These are phyloP conservation scores for Monopterus albus DNA, from an alignment of 2,113 vertebrate genomes.

Conservation along the genomic window DNA sequence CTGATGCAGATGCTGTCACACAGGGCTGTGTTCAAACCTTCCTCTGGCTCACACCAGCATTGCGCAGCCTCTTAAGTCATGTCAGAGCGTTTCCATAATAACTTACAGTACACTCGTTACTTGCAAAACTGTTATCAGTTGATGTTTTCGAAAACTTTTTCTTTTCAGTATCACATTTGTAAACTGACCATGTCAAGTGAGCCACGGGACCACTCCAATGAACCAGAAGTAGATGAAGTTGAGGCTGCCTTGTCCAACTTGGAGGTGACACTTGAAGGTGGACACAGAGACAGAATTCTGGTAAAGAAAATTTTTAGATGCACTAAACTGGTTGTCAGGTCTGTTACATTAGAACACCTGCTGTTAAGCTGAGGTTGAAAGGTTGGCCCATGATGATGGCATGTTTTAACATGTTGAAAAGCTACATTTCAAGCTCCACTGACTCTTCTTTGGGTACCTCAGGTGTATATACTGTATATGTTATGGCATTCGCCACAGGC, in stretches of 20 bases:
- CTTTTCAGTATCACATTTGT: conserved; percentile 91
- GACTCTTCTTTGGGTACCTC: too few relatives aligned
- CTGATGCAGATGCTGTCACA: conserved; percentile 27
- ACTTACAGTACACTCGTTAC: neutral
- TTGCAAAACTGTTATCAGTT: neutral
- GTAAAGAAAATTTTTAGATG: conserved; percentile 75
- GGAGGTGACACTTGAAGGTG: conserved; percentile 92
- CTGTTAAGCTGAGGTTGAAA: conserved; percentile 34
- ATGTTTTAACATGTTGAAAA: conserved; percentile 51
- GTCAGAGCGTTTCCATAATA: conserved; percentile 11
- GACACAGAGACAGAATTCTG: conserved; percentile 86
- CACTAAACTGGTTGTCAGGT: neutral
- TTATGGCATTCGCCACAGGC: too few relatives aligned
- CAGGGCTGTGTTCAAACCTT: conserved; percentile 29
- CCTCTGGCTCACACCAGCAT: conserved; percentile 52
- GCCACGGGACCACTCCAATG: conserved; percentile 80
- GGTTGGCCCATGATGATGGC: conserved; percentile 38
- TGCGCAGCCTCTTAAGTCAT: conserved; percentile 39
- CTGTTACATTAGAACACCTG: conserved; percentile 47
- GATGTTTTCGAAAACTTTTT: neutral
- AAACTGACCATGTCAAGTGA: conserved; percentile 88
- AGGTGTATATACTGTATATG: too few relatives aligned
- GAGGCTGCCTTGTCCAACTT: conserved; percentile 94
- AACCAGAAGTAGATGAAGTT: conserved; percentile 93
- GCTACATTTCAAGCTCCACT: conserved; percentile 41